phyloP scores from a whole-genome alignment of 2,888 invertebrate species.

The Melieria omissa region DNA sequence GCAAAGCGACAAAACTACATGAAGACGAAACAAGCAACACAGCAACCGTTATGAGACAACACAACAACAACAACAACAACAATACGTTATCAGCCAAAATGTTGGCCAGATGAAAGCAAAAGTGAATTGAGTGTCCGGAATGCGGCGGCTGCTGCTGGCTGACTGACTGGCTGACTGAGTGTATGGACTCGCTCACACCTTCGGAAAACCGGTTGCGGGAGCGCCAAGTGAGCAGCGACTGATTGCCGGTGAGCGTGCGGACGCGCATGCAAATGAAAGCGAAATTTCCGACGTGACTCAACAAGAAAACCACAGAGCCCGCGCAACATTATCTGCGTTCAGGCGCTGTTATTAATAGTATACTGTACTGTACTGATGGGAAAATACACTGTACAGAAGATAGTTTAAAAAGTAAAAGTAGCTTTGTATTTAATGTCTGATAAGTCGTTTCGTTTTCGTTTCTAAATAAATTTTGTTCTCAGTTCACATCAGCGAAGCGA shows the following conservation, averaged over 20 bases:
- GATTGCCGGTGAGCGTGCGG: constrained; percentile 18
- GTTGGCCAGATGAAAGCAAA: constrained; percentile 37
- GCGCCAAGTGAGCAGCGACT: background rate
- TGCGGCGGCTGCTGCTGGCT: background rate
- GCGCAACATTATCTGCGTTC: too few relatives aligned
- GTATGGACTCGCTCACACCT: background rate
- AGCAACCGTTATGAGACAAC: background rate
- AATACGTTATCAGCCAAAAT: background rate
- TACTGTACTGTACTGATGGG: too few relatives aligned
- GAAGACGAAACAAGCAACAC: background rate
- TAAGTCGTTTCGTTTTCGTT: too few relatives aligned
- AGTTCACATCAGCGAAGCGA: too few relatives aligned
- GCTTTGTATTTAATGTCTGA: too few relatives aligned
- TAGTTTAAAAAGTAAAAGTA: too few relatives aligned
- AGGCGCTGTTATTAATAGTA: too few relatives aligned
- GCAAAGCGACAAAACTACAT: constrained; percentile 18
- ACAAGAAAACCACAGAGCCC: too few relatives aligned
- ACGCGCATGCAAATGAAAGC: constrained; percentile 53
- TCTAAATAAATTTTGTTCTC: too few relatives aligned
- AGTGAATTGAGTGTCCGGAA: constrained; percentile 20
- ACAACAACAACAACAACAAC: background rate
- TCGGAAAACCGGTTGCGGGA: background rate
- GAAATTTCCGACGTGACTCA: constrained; percentile 45
- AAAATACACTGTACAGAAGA: too few relatives aligned
- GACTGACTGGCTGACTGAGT: background rate